phyloP scores from a whole-genome alignment of 2,113 vertebrate genomes.

The Bothrops jararaca region DNA sequence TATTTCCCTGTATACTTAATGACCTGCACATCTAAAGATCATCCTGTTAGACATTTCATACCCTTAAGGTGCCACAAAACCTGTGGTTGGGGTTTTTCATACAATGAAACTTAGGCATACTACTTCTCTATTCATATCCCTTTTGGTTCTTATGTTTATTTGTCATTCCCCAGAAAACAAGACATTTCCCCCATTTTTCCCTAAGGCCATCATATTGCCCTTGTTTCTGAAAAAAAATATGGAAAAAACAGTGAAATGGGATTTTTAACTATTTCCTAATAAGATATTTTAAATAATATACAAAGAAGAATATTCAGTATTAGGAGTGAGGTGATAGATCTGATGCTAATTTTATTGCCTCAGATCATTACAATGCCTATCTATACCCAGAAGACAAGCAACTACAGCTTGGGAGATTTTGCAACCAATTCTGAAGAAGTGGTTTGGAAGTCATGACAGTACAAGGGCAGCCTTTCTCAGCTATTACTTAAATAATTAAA shows the following conservation, averaged over 20 bases:
- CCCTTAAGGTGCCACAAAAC: neutral
- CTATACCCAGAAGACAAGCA: neutral
- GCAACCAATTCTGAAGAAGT: neutral
- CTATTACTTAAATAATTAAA: neutral
- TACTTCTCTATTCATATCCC: neutral
- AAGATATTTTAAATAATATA: neutral
- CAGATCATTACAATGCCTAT: neutral
- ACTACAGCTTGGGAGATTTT: neutral
- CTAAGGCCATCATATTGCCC: neutral
- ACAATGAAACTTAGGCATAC: neutral
- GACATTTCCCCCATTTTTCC: neutral
- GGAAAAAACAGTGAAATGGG: neutral
- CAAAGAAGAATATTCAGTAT: neutral
- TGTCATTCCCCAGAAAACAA: neutral
- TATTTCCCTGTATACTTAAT: neutral
- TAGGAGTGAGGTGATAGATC: neutral
- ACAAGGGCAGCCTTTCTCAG: neutral
- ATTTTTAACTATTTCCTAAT: neutral
- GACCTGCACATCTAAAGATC: neutral
- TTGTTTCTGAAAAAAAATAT: neutral
- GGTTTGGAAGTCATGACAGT: neutral
- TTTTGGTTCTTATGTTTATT: neutral
- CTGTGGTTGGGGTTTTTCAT: neutral
- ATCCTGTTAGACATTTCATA: neutral
- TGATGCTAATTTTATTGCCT: neutral